Evolutionary conservation across 2,888 invertebrate genomes (phyloP).

Genomic region (Nineta flava): DNA sequence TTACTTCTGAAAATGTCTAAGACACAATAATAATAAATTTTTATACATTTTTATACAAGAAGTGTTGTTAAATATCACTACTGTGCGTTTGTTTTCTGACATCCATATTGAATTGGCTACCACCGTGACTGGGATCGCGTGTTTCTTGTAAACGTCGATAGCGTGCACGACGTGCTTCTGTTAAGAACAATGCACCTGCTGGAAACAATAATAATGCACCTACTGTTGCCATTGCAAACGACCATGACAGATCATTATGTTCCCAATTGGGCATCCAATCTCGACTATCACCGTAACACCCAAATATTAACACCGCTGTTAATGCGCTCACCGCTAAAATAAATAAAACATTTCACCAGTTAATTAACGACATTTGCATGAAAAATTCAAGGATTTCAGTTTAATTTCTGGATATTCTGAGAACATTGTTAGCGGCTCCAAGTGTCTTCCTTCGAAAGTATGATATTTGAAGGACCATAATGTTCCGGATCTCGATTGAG

Average conservation of each 20-base stretch:
- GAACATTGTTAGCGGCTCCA: no score
- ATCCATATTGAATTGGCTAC: slow-evolving; percentile 40
- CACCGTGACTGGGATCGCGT: slow-evolving; percentile 38
- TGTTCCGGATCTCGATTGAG: no score
- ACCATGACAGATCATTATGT: slow-evolving; percentile 89
- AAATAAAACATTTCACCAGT: slow-evolving; percentile 5
- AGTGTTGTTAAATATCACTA: slow-evolving; percentile 47
- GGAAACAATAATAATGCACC: slow-evolving; percentile 62
- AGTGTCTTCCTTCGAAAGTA: no score
- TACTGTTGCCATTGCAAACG: slow-evolving; percentile 71
- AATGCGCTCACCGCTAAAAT: slow-evolving; percentile 59
- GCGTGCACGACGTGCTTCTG: slow-evolving; percentile 65
- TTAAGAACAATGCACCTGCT: slow-evolving; percentile 62
- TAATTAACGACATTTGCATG: not conserved
- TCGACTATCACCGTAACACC: slow-evolving; percentile 75
- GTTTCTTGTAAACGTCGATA: slow-evolving; percentile 58
- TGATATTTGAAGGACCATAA: no score
- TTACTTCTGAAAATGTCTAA: no score
- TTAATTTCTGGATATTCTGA: no score
- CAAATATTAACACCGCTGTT: slow-evolving; percentile 75
- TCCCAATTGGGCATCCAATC: slow-evolving; percentile 97
- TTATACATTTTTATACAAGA: no score
- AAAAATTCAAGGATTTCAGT: no score
- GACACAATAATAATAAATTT: no score
- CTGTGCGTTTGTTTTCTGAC: slow-evolving; percentile 45